phyloP scores from a whole-genome alignment of 2,888 invertebrate genomes.

The Polydrusus cervinus region DNA sequence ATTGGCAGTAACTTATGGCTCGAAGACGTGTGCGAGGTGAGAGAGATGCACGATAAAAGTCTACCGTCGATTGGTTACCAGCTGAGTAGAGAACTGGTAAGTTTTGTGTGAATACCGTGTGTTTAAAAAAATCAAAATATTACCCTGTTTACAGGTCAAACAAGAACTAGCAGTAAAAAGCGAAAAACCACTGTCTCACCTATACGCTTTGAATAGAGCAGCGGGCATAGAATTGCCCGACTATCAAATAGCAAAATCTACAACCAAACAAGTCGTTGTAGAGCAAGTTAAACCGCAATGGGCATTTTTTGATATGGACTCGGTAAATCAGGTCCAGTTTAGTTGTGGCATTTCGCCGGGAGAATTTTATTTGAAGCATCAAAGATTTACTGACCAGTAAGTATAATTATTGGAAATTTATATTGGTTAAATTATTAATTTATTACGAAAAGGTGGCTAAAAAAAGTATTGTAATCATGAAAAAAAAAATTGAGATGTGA shows the following conservation, averaged over 20 bases:
- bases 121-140: too few species aligned
- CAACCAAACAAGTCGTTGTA: conserved; percentile 42
- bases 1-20: conserved; percentile 79
- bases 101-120: too few species aligned
- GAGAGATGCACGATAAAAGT: conserved; percentile 72
- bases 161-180: conserved; percentile 38
- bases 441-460: too few species aligned
- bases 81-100: conserved; percentile 74
- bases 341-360: conserved; percentile 71
- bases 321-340: conserved; percentile 71
- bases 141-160: conserved; percentile 24
- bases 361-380: conserved; percentile 73
- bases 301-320: conserved; percentile 72
- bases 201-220: conserved; percentile 72
- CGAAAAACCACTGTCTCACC: conserved; percentile 64
- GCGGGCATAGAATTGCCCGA: conserved; percentile 65
- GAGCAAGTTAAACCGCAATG: conserved; percentile 67
- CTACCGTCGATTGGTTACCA: conserved; percentile 71
- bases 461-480: too few species aligned
- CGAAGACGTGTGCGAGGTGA: conserved; percentile 76
- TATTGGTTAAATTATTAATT: background rate
- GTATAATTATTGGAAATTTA: conserved; percentile 39
- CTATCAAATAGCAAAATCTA: conserved; percentile 55
- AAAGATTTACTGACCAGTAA: conserved; percentile 71
- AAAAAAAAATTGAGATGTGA: too few species aligned